phyloP scores from a whole-genome alignment of 2,113 vertebrate species.

The Corythornis vintsioides region DNA sequence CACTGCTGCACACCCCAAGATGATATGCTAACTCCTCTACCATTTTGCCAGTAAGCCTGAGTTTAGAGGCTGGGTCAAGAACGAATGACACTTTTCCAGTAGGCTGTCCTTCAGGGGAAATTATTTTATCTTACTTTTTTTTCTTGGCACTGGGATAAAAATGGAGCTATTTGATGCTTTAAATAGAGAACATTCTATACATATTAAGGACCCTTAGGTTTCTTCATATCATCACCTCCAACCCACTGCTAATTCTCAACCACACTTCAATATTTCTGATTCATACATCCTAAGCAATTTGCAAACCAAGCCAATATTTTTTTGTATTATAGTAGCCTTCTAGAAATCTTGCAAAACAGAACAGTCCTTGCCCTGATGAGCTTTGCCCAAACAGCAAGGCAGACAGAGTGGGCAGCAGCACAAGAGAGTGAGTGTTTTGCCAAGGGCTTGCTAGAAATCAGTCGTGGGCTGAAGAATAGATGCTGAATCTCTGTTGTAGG shows the following conservation, averaged over 20 bases:
- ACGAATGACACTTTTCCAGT: slow-evolving; percentile 59
- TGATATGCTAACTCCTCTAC: slow-evolving; percentile 65
- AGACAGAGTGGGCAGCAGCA: background rate
- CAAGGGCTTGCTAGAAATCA: background rate
- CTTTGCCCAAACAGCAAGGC: background rate
- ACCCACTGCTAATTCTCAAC: slow-evolving; percentile 4
- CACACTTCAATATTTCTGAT: background rate
- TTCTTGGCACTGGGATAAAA: slow-evolving; percentile 7
- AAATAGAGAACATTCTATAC: slow-evolving; percentile 25
- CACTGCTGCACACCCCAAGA: slow-evolving; percentile 59
- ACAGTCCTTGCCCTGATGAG: background rate
- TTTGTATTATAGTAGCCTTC: background rate
- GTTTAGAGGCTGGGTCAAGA: slow-evolving; percentile 72
- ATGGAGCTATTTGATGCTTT: slow-evolving; percentile 25
- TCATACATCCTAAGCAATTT: background rate
- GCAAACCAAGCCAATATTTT: background rate
- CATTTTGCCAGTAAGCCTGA: slow-evolving; percentile 69
- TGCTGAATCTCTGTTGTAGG: background rate
- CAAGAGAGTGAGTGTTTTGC: background rate
- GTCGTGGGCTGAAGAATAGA: background rate
- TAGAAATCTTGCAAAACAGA: background rate
- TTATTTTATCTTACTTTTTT: slow-evolving; percentile 33
- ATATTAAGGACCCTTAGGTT: background rate
- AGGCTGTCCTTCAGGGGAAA: slow-evolving; percentile 69
- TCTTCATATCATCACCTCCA: slow-evolving; percentile 5